Percentiles rank a stretch among this genome's conserved stretches.
Evolutionary conservation across 2,888 invertebrate genomes (phyloP).

Genomic region (Ephialtes manifestator): DNA sequence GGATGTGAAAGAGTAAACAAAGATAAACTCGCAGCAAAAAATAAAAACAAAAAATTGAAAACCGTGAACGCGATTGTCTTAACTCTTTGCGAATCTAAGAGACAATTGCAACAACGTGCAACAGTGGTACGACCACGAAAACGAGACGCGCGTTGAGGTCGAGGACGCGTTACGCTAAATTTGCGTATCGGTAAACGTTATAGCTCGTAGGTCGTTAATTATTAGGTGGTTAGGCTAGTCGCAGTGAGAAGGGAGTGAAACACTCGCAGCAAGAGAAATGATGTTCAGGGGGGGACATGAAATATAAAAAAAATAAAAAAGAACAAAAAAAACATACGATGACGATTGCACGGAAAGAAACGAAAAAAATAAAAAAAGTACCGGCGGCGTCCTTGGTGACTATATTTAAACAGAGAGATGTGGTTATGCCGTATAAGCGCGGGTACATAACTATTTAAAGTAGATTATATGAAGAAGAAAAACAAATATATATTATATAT

Average conservation of each 20-base stretch:
- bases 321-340: slow-evolving; percentile 28
- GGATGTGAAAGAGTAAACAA: neutral
- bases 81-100: slow-evolving; percentile 5
- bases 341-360: slow-evolving; percentile 53
- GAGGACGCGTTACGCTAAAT: slow-evolving; percentile 33
- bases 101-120: neutral
- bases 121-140: slow-evolving; percentile 45
- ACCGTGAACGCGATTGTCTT: slow-evolving; percentile 21
- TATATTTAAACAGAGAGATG: slow-evolving; percentile 63
- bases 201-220: slow-evolving; percentile 65
- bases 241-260: slow-evolving; percentile 70
- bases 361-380: slow-evolving; percentile 60
- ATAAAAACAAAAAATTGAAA: neutral
- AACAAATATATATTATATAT: slow-evolving; percentile 75
- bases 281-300: slow-evolving; percentile 61
- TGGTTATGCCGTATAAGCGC: slow-evolving; percentile 71
- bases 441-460: slow-evolving; percentile 80
- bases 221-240: slow-evolving; percentile 80
- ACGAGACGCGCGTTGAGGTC: slow-evolving; percentile 45
- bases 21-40: neutral
- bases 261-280: slow-evolving; percentile 60
- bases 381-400: slow-evolving; percentile 76
- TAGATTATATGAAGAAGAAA: slow-evolving; percentile 77
- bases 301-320: slow-evolving; percentile 29
- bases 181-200: slow-evolving; percentile 59